A percentile compares a stretch with the other conserved stretches of the same genome.
These are phyloP conservation scores for Conger conger DNA, from an alignment of 2,113 vertebrate species.

Conservation along the genomic window DNA sequence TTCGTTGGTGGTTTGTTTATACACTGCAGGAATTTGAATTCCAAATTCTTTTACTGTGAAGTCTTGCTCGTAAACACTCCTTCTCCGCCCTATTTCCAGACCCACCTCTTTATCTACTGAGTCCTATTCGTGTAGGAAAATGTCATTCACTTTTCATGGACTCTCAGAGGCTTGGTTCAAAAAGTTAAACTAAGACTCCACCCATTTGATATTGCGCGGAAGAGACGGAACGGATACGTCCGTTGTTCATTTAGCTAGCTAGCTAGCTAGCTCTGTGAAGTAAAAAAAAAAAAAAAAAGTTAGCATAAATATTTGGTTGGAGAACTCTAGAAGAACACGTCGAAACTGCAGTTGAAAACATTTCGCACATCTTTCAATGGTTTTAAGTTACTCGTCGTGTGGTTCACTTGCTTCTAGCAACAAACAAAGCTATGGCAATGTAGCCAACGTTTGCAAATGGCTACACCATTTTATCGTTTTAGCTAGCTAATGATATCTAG, in stretches of 20 bases:
- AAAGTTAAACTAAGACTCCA: fast-evolving
- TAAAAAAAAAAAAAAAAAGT: background rate
- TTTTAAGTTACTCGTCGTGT: background rate
- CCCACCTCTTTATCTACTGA: background rate
- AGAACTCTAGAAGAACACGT: background rate
- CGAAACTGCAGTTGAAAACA: background rate
- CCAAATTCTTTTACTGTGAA: slow-evolving; percentile 30
- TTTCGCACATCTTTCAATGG: background rate
- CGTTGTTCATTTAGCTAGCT: slow-evolving; percentile 30
- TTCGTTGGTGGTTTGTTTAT: slow-evolving; percentile 48
- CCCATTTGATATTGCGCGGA: slow-evolving; percentile 46
- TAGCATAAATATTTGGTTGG: background rate
- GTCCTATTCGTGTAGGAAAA: slow-evolving; percentile 32
- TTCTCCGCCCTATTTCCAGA: background rate
- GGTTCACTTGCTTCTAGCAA: background rate
- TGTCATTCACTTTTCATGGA: slow-evolving; percentile 1
- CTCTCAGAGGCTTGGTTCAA: slow-evolving; percentile 46
- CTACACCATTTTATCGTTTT: background rate
- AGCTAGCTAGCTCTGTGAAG: too few relatives aligned
- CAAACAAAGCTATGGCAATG: background rate
- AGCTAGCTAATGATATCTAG: background rate
- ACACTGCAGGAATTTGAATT: slow-evolving; percentile 52
- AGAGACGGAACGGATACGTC: slow-evolving; percentile 39
- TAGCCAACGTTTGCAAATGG: background rate
- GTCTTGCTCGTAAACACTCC: background rate